phyloP scores from a whole-genome alignment of 2,797 vertebrate species.

The Ptychadena robeensis region DNA sequence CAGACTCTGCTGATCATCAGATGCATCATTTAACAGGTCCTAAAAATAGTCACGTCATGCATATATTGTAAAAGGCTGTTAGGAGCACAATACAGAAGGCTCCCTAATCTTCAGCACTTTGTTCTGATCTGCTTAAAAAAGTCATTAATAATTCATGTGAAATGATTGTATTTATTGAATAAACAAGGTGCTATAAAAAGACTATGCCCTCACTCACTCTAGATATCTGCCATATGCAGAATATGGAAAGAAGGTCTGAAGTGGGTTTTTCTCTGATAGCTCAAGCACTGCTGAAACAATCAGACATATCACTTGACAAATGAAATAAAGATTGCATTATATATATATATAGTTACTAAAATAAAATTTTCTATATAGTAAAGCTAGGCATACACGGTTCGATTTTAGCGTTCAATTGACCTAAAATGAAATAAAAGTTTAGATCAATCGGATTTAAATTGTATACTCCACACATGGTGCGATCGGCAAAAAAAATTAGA shows the following conservation, averaged over 20 bases:
- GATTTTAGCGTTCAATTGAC: no score
- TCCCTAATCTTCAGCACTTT: slow-evolving; percentile 57
- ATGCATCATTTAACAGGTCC: slow-evolving; percentile 42
- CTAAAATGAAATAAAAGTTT: no score
- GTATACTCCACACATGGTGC: no score
- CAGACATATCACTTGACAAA: background rate
- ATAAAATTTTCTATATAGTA: no score
- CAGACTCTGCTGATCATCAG: slow-evolving; percentile 33
- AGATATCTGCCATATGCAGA: slow-evolving; percentile 18
- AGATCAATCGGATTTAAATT: no score
- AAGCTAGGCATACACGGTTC: no score
- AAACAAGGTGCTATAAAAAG: slow-evolving; percentile 52
- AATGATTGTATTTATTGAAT: slow-evolving; percentile 60
- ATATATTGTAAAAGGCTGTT: slow-evolving; percentile 40
- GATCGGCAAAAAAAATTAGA: no score
- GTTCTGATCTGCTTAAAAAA: slow-evolving; percentile 57
- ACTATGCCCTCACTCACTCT: slow-evolving; percentile 31
- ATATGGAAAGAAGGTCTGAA: slow-evolving; percentile 30
- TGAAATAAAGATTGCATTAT: background rate
- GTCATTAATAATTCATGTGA: slow-evolving; percentile 59
- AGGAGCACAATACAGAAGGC: slow-evolving; percentile 44
- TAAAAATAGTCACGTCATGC: slow-evolving; percentile 48
- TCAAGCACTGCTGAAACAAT: slow-evolving; percentile 1
- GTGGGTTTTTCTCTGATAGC: background rate
- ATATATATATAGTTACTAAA: no score